Conservation (phyloP, 2,113 vertebrate species). For the Ahaetulla prasina region DNA sequence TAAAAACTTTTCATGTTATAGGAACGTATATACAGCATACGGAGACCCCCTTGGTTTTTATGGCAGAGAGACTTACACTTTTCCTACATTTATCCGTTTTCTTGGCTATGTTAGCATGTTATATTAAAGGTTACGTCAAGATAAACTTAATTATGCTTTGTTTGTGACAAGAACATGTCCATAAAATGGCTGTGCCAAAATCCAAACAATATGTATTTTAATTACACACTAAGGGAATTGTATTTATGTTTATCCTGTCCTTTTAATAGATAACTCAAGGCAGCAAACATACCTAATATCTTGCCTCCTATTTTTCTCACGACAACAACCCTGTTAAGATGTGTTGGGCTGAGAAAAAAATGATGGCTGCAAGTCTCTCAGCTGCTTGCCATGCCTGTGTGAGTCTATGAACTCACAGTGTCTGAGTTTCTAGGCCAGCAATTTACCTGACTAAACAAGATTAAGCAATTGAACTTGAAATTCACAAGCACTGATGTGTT, state of each 20-base stretch:
- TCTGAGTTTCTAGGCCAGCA: not conserved
- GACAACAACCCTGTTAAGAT: no score
- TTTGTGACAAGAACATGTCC: conserved; percentile 32
- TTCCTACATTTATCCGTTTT: not conserved
- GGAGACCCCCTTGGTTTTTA: not conserved
- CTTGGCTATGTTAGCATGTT: not conserved
- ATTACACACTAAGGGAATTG: conserved; percentile 6
- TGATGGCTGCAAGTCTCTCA: no score
- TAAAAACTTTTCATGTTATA: not conserved
- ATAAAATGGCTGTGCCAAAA: conserved; percentile 53
- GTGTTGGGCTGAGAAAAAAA: no score
- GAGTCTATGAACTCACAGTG: no score
- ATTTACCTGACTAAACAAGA: not conserved
- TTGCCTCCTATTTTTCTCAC: no score
- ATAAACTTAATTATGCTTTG: not conserved
- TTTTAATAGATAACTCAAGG: no score
- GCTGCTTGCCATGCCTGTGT: no score
- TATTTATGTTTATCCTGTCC: no score
- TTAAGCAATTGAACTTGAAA: not conserved
- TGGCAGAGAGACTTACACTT: not conserved
- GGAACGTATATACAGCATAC: not conserved
- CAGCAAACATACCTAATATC: no score
- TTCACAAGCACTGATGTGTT: not conserved
- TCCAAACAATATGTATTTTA: conserved; percentile 42
- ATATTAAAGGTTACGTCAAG: not conserved